Percentiles rank a stretch among this genome's conserved stretches.
Conservation (phyloP, 1,140 invertebrate species). For the Drosophila seguyi region DNA sequence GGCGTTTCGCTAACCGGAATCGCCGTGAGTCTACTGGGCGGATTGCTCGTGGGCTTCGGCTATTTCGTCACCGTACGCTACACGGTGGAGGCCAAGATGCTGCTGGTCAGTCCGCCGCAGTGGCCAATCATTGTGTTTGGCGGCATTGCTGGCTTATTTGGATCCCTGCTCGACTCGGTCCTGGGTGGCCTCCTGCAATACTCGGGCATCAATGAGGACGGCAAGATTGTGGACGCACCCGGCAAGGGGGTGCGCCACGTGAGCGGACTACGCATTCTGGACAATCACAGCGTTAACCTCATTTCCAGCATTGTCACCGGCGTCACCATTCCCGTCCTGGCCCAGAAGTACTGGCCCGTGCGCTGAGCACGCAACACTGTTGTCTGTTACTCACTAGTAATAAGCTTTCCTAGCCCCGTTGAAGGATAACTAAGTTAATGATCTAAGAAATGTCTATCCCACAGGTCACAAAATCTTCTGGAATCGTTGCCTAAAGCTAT, state of each 20-base stretch:
- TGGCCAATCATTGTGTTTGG: slow-evolving; percentile 93
- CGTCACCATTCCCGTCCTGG: slow-evolving; percentile 90
- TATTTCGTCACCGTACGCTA: slow-evolving; percentile 90
- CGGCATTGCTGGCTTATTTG: slow-evolving; percentile 90
- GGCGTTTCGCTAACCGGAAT: slow-evolving; percentile 91
- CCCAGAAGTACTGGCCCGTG: slow-evolving; percentile 88
- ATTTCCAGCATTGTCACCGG: slow-evolving; percentile 92
- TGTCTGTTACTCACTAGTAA: background rate
- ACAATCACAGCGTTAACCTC: slow-evolving; percentile 96
- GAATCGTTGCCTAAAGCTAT: background rate
- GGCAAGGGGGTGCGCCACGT: slow-evolving; percentile 91
- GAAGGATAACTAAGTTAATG: background rate
- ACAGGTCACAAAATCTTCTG: background rate
- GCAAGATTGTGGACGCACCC: slow-evolving; percentile 91
- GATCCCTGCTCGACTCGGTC: slow-evolving; percentile 93
- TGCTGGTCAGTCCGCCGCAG: slow-evolving; percentile 90
- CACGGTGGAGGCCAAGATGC: slow-evolving; percentile 87
- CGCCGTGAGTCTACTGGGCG: slow-evolving; percentile 90
- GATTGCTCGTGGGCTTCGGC: slow-evolving; percentile 90
- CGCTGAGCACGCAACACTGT: slow-evolving; percentile 32
- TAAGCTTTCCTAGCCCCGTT: background rate
- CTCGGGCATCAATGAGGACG: slow-evolving; percentile 91
- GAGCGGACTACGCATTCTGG: slow-evolving; percentile 91
- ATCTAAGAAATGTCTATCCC: background rate
- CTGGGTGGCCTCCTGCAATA: slow-evolving; percentile 94